Conservation (phyloP, 2,888 invertebrate genomes). For the Incurvaria masculella region DNA sequence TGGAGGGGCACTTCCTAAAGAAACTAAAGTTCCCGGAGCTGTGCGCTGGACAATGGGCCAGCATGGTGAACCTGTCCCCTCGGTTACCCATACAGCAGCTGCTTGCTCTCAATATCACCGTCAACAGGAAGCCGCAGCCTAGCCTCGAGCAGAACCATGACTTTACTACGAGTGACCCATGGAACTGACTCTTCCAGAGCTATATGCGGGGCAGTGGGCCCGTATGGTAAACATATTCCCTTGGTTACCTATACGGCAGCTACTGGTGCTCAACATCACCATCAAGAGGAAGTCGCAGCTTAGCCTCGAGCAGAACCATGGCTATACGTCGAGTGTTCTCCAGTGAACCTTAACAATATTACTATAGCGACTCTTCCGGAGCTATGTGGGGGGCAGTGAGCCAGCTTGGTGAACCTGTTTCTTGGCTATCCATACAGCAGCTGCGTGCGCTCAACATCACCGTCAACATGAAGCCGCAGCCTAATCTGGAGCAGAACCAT, state of each 20-base stretch:
- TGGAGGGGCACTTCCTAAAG: slow-evolving; percentile 66
- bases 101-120: slow-evolving; percentile 45
- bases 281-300: no score
- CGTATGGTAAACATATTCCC: no score
- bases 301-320: no score
- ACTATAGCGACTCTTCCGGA: no score
- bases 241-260: no score
- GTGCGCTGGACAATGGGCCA: slow-evolving; percentile 76
- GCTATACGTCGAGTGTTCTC: no score
- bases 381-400: slow-evolving; percentile 75
- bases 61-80: slow-evolving; percentile 68
- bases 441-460: slow-evolving; percentile 46
- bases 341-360: no score
- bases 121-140: slow-evolving; percentile 47
- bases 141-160: slow-evolving; percentile 48
- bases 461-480: slow-evolving; percentile 48
- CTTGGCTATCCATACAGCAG: slow-evolving; percentile 59
- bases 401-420: slow-evolving; percentile 69
- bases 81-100: slow-evolving; percentile 59
- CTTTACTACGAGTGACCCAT: slow-evolving; percentile 34
- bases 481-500: slow-evolving; percentile 46
- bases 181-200: slow-evolving; percentile 23
- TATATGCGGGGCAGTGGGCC: no score
- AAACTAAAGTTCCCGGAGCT: slow-evolving; percentile 69
- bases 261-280: no score